A percentile compares a stretch with the other conserved stretches of the same genome.
phyloP scores from a whole-genome alignment of 2,113 vertebrate species.

The Podilymbus podiceps region DNA sequence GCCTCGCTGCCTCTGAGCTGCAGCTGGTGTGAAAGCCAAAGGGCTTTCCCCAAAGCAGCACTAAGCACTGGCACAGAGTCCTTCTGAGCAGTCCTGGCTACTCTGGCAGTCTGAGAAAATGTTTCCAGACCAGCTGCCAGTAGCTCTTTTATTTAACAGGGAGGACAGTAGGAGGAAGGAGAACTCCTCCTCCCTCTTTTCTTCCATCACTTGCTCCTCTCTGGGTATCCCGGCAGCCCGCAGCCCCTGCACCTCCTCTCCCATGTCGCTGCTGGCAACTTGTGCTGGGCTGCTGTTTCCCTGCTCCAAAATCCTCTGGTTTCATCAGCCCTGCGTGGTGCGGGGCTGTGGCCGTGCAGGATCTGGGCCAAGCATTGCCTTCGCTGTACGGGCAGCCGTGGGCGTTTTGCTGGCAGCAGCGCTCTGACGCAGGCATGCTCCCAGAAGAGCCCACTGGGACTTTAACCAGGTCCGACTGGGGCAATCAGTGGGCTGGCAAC shows the following conservation, averaged over 20 bases:
- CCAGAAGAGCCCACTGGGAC: background rate
- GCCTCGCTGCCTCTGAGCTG: background rate
- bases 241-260: background rate
- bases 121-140: background rate
- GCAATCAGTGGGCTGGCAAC: background rate
- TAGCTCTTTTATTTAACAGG: background rate
- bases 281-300: background rate
- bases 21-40: background rate
- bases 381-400: rapidly evolving
- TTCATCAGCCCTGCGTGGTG: background rate
- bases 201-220: rapidly evolving
- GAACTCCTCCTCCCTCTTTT: background rate
- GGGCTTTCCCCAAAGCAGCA: background rate
- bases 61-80: too few relatives aligned
- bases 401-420: background rate
- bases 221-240: rapidly evolving
- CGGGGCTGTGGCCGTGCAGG: background rate
- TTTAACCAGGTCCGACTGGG: rapidly evolving
- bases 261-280: background rate
- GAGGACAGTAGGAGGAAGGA: background rate
- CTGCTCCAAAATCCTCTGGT: rapidly evolving
- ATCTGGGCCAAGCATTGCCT: background rate
- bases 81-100: background rate
- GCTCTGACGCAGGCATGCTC: background rate
- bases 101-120: background rate